These are phyloP conservation scores for Scaptomyza parva DNA, from an alignment of 2,888 invertebrate genomes.

Conservation along the genomic window DNA sequence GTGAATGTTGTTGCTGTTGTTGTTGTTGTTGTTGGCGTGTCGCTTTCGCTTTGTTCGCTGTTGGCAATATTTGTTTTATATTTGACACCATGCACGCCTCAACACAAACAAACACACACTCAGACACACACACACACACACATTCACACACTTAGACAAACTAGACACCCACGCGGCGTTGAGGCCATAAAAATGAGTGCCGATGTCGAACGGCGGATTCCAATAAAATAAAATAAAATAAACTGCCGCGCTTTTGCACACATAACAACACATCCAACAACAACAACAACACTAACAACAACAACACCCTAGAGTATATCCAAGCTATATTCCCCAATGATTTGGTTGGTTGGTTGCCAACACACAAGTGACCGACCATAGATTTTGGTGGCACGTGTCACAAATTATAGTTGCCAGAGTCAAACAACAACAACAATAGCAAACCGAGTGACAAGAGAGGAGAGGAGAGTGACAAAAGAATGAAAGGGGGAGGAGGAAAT, in stretches of 20 bases:
- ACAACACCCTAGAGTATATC: conserved; percentile 21
- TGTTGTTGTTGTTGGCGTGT: conserved; percentile 23
- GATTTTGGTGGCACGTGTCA: conserved; percentile 67
- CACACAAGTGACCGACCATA: conserved; percentile 44
- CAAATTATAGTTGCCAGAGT: conserved; percentile 69
- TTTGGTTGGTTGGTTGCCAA: conserved; percentile 21
- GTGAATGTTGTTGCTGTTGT: conserved; percentile 57
- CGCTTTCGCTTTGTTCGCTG: conserved; percentile 38
- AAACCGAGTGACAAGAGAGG: no score
- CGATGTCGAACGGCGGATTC: conserved; percentile 53
- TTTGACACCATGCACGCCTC: conserved; percentile 60
- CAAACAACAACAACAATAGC: conserved; percentile 17
- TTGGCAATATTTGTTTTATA: conserved; percentile 74
- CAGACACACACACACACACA: conserved; percentile 11
- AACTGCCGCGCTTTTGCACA: conserved; percentile 62
- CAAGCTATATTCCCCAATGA: conserved; percentile 12
- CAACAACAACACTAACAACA: conserved; percentile 1
- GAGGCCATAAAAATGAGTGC: conserved; percentile 66
- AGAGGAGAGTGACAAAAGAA: no score
- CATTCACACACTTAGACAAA: conserved; percentile 19
- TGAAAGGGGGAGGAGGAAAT: no score
- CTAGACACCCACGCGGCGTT: conserved; percentile 32
- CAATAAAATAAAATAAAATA: conserved; percentile 79
- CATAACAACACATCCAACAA: conserved; percentile 22
- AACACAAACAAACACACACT: conserved; percentile 4